Conservation (phyloP, 2,797 vertebrate genomes). For the Chrysocyon brachyurus region DNA sequence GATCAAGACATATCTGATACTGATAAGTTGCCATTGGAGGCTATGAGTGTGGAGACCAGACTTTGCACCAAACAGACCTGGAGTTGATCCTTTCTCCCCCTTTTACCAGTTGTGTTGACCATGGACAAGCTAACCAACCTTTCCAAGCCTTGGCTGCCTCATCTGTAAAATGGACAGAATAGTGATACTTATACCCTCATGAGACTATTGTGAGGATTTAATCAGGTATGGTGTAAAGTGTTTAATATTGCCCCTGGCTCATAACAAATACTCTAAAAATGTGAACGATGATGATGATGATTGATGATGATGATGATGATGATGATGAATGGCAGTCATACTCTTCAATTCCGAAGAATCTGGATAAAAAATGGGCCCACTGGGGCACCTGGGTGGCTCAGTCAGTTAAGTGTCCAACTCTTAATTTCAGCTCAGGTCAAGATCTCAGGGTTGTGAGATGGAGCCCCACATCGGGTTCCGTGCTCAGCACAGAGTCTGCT, state of each 20-base stretch:
- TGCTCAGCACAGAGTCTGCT: not conserved
- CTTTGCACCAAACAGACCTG: not conserved
- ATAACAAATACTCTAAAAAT: not conserved
- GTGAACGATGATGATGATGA: not conserved
- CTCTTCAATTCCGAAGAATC: not conserved
- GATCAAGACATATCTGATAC: not conserved
- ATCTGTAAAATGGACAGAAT: not conserved
- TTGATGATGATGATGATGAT: not conserved
- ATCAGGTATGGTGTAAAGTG: not conserved
- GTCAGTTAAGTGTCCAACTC: not conserved
- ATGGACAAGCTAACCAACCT: not conserved
- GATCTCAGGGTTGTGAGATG: not conserved
- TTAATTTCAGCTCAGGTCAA: not conserved
- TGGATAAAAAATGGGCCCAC: not conserved
- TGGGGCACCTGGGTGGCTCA: not conserved
- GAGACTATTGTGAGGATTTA: not conserved
- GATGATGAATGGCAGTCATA: not conserved
- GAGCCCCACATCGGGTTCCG: not conserved
- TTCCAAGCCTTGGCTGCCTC: not conserved
- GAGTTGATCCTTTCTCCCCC: not conserved
- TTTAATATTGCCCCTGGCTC: not conserved
- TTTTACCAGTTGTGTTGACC: not conserved
- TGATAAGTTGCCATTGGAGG: not conserved
- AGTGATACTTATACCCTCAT: not conserved
- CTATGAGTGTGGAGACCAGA: not conserved